phyloP scores from a whole-genome alignment of 2,113 vertebrate species.

The Aythya baeri region DNA sequence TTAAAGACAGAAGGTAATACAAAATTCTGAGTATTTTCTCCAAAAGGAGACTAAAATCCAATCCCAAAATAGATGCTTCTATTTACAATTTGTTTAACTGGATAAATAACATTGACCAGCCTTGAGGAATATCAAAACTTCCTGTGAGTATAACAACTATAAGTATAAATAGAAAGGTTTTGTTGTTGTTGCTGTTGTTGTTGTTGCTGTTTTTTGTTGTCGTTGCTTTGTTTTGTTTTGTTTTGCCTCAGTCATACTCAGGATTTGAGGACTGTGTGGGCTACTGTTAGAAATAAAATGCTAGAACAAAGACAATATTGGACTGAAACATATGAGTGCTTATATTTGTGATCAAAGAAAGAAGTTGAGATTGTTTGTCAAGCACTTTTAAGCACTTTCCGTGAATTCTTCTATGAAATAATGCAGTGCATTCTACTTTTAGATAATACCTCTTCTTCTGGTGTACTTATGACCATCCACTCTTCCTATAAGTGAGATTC shows the following conservation, averaged over 20 bases:
- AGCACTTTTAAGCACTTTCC: neutral
- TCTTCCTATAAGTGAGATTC: neutral
- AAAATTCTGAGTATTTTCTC: neutral
- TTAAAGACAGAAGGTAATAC: neutral
- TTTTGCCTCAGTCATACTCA: neutral
- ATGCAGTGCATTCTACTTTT: neutral
- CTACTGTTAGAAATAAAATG: neutral
- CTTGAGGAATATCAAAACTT: neutral
- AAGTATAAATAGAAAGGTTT: neutral
- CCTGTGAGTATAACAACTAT: neutral
- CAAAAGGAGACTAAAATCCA: neutral
- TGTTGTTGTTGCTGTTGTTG: no score
- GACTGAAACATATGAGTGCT: neutral
- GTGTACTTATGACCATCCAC: neutral
- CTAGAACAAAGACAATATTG: neutral
- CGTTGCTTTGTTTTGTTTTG: neutral
- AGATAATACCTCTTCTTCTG: neutral
- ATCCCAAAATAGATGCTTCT: neutral
- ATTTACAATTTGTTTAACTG: neutral
- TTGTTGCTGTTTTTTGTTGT: no score
- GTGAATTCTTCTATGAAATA: neutral
- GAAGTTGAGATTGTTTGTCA: neutral
- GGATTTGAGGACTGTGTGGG: neutral
- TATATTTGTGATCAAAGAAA: neutral
- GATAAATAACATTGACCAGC: neutral